Conservation (phyloP, 1,140 invertebrate species). For the Drosophila santomea region DNA sequence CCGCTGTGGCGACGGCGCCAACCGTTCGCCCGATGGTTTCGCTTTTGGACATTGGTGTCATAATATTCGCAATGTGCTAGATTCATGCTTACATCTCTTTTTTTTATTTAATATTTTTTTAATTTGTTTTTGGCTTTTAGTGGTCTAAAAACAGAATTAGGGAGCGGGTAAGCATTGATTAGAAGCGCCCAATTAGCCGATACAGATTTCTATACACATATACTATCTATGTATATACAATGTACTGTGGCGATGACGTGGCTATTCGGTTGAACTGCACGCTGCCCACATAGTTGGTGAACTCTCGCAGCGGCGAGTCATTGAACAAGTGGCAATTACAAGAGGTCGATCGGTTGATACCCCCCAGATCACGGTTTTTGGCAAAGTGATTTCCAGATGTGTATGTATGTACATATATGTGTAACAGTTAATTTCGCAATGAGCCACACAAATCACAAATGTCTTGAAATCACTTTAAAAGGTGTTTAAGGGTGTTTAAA, state of each 20-base stretch:
- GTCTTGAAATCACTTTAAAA: not conserved
- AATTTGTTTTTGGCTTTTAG: not conserved
- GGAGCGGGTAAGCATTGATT: slow-evolving; percentile 32
- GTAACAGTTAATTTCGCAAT: too few species aligned
- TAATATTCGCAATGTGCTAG: slow-evolving; percentile 40
- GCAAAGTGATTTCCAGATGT: not conserved
- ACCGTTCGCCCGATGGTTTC: slow-evolving; percentile 34
- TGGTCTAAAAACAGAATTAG: slow-evolving; percentile 38
- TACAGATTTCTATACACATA: slow-evolving; percentile 11
- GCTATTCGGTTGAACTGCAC: slow-evolving; percentile 29
- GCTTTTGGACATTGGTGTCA: slow-evolving; percentile 50
- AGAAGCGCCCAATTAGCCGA: slow-evolving; percentile 49
- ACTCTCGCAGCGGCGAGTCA: slow-evolving; percentile 20
- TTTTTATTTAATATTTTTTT: not conserved
- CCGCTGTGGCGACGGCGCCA: slow-evolving; percentile 29
- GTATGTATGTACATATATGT: too few species aligned
- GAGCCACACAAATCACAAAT: too few species aligned
- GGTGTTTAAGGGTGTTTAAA: not conserved
- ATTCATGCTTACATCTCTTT: not conserved
- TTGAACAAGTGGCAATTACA: slow-evolving; percentile 14
- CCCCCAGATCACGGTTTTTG: not conserved
- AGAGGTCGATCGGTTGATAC: not conserved
- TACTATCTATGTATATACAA: not conserved
- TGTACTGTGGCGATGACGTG: slow-evolving; percentile 24
- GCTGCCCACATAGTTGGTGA: slow-evolving; percentile 17